These are phyloP conservation scores for Galerucella calmariensis DNA, from an alignment of 2,888 invertebrate species.

Conservation along the genomic window DNA sequence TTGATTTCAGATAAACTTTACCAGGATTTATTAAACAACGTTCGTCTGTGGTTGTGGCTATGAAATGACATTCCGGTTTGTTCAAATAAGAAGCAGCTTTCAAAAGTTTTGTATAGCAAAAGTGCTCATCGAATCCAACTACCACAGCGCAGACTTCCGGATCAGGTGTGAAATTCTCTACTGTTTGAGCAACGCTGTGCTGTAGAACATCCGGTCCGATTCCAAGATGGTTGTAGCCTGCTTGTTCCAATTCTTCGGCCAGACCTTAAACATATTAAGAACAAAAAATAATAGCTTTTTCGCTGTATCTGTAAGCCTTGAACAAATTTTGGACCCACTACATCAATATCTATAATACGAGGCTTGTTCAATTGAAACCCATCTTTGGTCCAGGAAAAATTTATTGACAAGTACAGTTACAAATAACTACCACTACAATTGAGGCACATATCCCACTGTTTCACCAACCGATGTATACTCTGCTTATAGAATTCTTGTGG, in stretches of 20 bases:
- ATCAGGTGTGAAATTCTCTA: slow-evolving; percentile 74
- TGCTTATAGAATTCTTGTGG: too few species aligned
- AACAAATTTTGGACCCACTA: too few species aligned
- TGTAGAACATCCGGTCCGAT: slow-evolving; percentile 79
- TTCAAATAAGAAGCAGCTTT: slow-evolving; percentile 91
- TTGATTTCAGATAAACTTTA: background rate
- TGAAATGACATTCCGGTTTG: slow-evolving; percentile 81
- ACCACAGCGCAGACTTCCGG: slow-evolving; percentile 91
- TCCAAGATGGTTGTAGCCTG: slow-evolving; percentile 79
- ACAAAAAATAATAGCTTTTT: background rate
- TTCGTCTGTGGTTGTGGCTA: slow-evolving; percentile 95
- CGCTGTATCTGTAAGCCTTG: too few species aligned
- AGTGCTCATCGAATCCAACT: slow-evolving; percentile 93
- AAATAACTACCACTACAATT: too few species aligned
- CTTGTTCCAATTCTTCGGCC: slow-evolving; percentile 82
- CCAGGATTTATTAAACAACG: background rate
- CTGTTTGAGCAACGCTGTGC: slow-evolving; percentile 65
- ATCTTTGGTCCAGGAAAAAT: too few species aligned
- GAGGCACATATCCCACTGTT: too few species aligned
- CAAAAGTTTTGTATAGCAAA: slow-evolving; percentile 90
- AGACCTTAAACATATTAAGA: slow-evolving; percentile 69
- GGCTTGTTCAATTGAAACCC: too few species aligned
- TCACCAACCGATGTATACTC: too few species aligned
- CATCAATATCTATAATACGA: too few species aligned
- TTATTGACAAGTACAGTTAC: too few species aligned